Percentiles rank a stretch among this genome's conserved stretches.
These are phyloP conservation scores for Hydriomena furcata DNA, from an alignment of 2,888 invertebrate genomes.

Conservation along the genomic window DNA sequence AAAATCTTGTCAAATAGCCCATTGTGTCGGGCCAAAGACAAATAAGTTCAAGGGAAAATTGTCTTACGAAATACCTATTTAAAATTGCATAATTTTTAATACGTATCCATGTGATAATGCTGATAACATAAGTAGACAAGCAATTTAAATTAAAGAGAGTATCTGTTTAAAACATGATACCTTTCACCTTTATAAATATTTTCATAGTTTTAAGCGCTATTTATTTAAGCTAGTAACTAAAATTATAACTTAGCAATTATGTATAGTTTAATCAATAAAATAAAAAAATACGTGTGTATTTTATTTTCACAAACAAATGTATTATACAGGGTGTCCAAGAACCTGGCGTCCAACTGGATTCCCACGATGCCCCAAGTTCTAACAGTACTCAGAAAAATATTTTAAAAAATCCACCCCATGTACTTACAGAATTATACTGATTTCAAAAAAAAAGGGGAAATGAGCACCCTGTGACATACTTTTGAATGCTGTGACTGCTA, in stretches of 20 bases:
- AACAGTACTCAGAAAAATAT: too few species aligned
- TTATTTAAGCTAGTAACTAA: constrained; percentile 55
- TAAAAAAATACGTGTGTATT: background rate
- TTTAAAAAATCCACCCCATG: too few species aligned
- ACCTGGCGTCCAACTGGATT: too few species aligned
- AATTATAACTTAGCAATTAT: constrained; percentile 24
- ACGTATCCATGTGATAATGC: constrained; percentile 6
- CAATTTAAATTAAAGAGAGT: background rate
- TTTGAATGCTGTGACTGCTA: too few species aligned
- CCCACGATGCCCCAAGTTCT: too few species aligned
- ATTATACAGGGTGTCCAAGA: too few species aligned
- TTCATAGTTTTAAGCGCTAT: constrained; percentile 48
- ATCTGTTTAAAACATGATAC: constrained; percentile 1
- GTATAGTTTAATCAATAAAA: constrained; percentile 13
- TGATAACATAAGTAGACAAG: constrained; percentile 1
- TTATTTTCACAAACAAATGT: too few species aligned
- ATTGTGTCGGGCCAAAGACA: background rate
- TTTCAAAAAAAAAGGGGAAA: too few species aligned
- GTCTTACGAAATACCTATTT: constrained; percentile 15
- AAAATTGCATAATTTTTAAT: constrained; percentile 1
- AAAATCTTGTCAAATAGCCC: too few species aligned
- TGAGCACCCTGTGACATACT: too few species aligned
- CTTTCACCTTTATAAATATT: background rate
- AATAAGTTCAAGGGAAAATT: background rate
- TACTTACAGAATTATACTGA: too few species aligned